These are phyloP conservation scores for Acrocephalus kingi DNA, from an alignment of 2,113 vertebrate species.

Conservation along the genomic window DNA sequence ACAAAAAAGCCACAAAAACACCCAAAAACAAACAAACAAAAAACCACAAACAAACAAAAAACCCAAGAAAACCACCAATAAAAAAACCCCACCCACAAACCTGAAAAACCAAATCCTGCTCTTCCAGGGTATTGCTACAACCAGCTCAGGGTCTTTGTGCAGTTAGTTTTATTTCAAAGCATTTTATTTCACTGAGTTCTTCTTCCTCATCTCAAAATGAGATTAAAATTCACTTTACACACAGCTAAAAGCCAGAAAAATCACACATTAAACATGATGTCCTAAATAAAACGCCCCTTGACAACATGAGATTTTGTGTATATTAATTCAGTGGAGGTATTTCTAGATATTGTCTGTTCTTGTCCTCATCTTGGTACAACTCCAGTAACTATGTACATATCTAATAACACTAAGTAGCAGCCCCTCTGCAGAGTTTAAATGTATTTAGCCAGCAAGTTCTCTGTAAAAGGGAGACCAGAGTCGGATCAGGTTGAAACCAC, in stretches of 20 bases:
- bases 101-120: not conserved
- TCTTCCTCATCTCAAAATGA: not conserved
- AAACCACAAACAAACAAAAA: too few relatives aligned
- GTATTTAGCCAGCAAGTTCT: conserved; percentile 30
- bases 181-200: not conserved
- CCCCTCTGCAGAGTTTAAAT: conserved; percentile 14
- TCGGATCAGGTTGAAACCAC: conserved; percentile 42
- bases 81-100: not conserved
- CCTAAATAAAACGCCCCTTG: not conserved
- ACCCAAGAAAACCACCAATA: not conserved
- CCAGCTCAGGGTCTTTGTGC: not conserved
- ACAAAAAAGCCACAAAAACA: too few relatives aligned
- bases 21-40: not conserved
- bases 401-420: not conserved
- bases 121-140: not conserved
- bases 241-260: not conserved
- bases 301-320: not conserved
- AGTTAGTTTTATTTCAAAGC: not conserved
- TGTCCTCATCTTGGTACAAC: not conserved
- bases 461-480: not conserved
- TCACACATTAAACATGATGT: not conserved
- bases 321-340: not conserved
- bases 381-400: not conserved
- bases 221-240: not conserved
- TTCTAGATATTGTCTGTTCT: not conserved